These are phyloP conservation scores for Odontocolon sp. DNA, from an alignment of 2,888 invertebrate species.

Conservation along the genomic window DNA sequence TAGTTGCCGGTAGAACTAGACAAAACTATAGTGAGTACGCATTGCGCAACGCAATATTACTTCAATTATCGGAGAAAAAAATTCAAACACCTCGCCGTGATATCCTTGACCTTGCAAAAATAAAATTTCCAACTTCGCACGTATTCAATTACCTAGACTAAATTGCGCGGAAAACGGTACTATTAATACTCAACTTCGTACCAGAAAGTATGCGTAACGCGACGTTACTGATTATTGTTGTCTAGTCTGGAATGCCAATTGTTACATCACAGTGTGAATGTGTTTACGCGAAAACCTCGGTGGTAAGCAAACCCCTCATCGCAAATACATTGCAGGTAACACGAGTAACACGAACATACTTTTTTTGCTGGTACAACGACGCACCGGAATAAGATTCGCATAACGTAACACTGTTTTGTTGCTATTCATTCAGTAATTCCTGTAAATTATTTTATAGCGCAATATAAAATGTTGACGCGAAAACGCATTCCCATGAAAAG, in stretches of 20 bases:
- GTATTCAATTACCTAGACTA: constrained; percentile 8
- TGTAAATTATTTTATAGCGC: no score
- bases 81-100: not conserved
- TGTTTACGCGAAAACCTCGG: not conserved
- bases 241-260: not conserved
- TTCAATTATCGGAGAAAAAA: not conserved
- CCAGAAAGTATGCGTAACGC: not conserved
- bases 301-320: not conserved
- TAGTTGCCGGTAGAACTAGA: no score
- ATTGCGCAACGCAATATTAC: not conserved
- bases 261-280: not conserved
- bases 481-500: no score
- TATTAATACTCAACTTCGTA: not conserved
- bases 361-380: no score
- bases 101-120: constrained; percentile 10
- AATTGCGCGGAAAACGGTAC: not conserved
- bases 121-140: not conserved
- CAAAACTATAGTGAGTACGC: not conserved
- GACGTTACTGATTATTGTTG: not conserved
- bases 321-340: no score
- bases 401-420: no score
- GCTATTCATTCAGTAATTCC: no score
- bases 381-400: no score
- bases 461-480: no score
- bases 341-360: no score